Conservation (phyloP, 2,888 invertebrate genomes). For the Hirtodrosophila trivittata region DNA sequence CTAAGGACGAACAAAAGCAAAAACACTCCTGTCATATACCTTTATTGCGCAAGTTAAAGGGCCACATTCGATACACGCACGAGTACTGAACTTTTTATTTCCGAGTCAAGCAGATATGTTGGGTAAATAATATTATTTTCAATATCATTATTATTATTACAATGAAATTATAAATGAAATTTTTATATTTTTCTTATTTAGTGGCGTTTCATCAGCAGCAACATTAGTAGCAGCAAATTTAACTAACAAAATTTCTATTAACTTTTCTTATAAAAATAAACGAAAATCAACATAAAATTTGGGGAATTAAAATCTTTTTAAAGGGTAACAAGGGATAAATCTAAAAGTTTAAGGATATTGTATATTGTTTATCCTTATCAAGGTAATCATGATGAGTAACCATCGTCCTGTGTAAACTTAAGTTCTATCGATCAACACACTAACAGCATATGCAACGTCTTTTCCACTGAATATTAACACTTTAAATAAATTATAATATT, state of each 20-base stretch:
- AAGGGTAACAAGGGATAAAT: too few relatives aligned
- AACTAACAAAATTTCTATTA: not conserved
- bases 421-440: too few relatives aligned
- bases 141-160: not conserved
- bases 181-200: conserved; percentile 14
- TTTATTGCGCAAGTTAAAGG: conserved; percentile 62
- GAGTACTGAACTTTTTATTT: not conserved
- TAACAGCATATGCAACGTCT: too few relatives aligned
- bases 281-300: conserved; percentile 3
- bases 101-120: too few relatives aligned
- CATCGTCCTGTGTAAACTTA: too few relatives aligned
- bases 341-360: too few relatives aligned
- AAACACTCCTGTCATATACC: conserved; percentile 45
- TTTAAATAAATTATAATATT: too few relatives aligned
- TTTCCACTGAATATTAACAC: too few relatives aligned
- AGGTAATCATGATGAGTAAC: too few relatives aligned
- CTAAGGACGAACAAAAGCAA: conserved; percentile 26
- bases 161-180: too few relatives aligned
- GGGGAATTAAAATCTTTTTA: too few relatives aligned
- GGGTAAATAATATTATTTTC: not conserved
- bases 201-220: conserved; percentile 7
- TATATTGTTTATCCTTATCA: too few relatives aligned
- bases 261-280: not conserved
- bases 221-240: conserved; percentile 10
- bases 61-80: conserved; percentile 54